Base-by-base conservation (phyloP, 2,113 vertebrate species). In the Percopsis transmontana region DNA sequence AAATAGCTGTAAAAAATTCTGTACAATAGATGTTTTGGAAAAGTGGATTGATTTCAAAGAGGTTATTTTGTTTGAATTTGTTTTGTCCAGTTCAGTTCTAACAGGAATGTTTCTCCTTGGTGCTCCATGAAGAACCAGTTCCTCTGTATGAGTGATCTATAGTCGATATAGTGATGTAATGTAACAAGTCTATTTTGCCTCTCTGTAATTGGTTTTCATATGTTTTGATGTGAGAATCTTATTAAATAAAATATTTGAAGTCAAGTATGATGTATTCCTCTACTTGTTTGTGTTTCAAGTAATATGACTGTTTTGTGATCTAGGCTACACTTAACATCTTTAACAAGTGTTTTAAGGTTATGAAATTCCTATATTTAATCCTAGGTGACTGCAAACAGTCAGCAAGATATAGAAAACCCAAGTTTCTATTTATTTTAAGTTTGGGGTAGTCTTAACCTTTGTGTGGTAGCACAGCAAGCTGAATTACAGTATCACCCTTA, bases 221-320 rank as follows among this genome's bases (percentile, higher is more conserved):
- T 90, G 85, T 90, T 93, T 90, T 91, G 88, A 87, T 88, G 91
- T 92, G 89, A 18, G 89, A 88, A 81, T 74, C 51, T 16, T 83
- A 83, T 86, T 90, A 79, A 91, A 88, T 88, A 91, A 87, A 88
- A 81, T 81, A 68, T 89, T 86, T 91, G 66, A 71, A 83, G 55
- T 71, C 57, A 84, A 21, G 8, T 62, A 2, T 51, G 16, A 47
- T 14, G 48, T 3, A 24, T 1, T n/a, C n/a, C n/a, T n/a, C 71
- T 74, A 9, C 61, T 5, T n/a, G 58, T 52, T 40, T 5, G 47
- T 10, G 21, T 24, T n/a, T 2, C 21, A 16, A 14, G 5, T 10
- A 14, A 14, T 12, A 24, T 27, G 5, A 41, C 40, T 41, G 44
- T 23, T 54, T 13, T 24, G 11, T n/a, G n/a, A n/a, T n/a, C n/a